Evolutionary conservation across 2,888 invertebrate genomes (phyloP).

Genomic region (Andrena haemorrhoa): DNA sequence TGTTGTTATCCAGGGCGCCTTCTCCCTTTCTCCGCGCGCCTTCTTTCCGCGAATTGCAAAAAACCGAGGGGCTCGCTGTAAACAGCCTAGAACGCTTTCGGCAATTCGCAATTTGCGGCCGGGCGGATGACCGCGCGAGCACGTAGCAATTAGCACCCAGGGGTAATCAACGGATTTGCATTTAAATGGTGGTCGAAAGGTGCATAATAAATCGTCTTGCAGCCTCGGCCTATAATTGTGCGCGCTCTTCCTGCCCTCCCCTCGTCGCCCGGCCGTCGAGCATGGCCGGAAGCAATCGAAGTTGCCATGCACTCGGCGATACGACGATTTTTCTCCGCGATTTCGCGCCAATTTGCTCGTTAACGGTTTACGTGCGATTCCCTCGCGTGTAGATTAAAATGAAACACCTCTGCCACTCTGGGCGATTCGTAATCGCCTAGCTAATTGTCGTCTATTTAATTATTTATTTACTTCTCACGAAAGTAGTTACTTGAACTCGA

Average conservation of each 20-base stretch:
- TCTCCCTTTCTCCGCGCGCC: neutral
- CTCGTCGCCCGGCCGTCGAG: constrained; percentile 14
- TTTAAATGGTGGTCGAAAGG: constrained; percentile 82
- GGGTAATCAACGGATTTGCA: constrained; percentile 83
- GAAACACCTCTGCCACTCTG: neutral
- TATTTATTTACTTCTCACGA: neutral
- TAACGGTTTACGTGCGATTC: neutral
- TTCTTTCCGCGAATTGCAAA: constrained; percentile 1
- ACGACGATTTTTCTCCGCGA: neutral
- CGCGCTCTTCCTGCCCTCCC: constrained; percentile 59
- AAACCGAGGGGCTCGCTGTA: constrained; percentile 12
- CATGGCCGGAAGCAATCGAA: constrained; percentile 34
- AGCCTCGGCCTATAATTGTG: constrained; percentile 66
- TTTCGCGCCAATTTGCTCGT: neutral
- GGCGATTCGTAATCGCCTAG: neutral
- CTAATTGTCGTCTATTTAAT: neutral
- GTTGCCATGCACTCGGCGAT: constrained; percentile 24
- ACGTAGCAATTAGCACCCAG: constrained; percentile 81
- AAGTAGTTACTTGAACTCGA: too few species aligned
- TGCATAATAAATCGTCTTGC: constrained; percentile 79
- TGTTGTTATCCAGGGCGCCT: neutral
- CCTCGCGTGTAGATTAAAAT: neutral
- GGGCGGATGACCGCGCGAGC: constrained; percentile 64
- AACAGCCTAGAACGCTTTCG: constrained; percentile 50
- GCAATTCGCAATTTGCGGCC: constrained; percentile 54